Conservation (phyloP, 1,140 invertebrate genomes). For the Mercenaria mercenaria region DNA sequence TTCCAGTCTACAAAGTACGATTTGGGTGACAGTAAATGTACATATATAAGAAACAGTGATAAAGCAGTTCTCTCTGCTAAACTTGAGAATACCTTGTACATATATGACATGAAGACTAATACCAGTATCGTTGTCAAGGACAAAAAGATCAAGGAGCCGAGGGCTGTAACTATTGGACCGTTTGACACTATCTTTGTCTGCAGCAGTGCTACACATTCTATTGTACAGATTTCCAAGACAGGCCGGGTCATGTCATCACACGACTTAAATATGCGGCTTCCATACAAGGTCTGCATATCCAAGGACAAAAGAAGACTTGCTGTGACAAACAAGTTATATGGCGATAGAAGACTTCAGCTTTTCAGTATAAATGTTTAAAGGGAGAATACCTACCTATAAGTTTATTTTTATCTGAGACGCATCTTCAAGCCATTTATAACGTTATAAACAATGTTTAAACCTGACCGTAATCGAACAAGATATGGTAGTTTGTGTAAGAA, state of each 20-base stretch:
- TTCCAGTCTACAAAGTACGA: background rate
- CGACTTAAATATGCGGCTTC: background rate
- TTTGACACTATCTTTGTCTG: constrained; percentile 12
- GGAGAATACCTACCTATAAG: too few species aligned
- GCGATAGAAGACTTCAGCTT: background rate
- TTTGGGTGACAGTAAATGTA: background rate
- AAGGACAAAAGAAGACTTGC: background rate
- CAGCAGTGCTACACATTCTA: background rate
- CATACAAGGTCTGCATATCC: background rate
- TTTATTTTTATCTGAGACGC: too few species aligned
- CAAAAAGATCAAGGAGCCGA: background rate
- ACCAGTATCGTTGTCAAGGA: background rate
- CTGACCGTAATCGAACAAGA: too few species aligned
- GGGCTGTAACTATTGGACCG: background rate
- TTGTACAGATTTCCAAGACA: background rate
- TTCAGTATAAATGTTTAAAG: background rate
- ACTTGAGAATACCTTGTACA: background rate
- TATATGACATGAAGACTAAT: background rate
- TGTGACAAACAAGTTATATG: background rate
- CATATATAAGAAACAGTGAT: background rate
- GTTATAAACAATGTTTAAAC: too few species aligned
- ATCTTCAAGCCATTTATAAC: too few species aligned
- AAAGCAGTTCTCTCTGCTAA: background rate
- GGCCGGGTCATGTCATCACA: background rate
- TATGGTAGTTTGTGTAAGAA: too few species aligned